Evolutionary conservation across 2,888 invertebrate species (phyloP), one percentile per base, ranked within the genome.

Genomic region (Heliconius ismenius): DNA sequence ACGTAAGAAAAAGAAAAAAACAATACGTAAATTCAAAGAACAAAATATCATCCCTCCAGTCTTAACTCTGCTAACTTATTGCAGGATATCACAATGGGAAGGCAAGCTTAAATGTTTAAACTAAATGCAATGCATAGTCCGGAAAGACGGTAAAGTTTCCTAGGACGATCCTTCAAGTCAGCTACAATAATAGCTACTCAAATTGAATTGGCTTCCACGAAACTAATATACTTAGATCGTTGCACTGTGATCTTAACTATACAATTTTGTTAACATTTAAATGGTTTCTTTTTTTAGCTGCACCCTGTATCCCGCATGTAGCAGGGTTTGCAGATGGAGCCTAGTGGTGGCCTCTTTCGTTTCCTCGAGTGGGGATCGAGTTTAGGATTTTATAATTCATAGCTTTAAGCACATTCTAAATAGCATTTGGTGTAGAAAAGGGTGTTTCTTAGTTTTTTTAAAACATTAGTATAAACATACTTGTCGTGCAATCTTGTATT

Each of bases 181-280:
- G 39, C 24, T 39, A 67, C 18, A 43, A 67, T 67, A 67, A 67
- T 67, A 67, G 24, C 67, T 39, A 67, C 67, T 39, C 67, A 67
- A 67, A 67, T 39, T 43, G 39, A 43, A 67, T 43, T 43, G 67
- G 24, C 24, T 67, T 43, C 39, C 67, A 39, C 24, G 39, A 43
- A 67, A 67, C 39, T 67, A 67, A 67, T 67, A 15, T 43, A 43
- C 65, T 67, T 21, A 67, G 39, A 4, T 24, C 6, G 65, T 67
- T 65, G 39, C 24, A 65, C n/a, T 39, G 65, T 67, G n/a, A 67
- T 67, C n/a, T 39, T 39, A 7, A n/a, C n/a, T 58, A 69, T 21
- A 69, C 28, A 54, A 32, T 69, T n/a, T 54, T 62, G 60, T 62
- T 24, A 62, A 24, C 49, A 49, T 49, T 49, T 49, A 49, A 21